These are phyloP conservation scores for Astyanax mexicanus DNA, from an alignment of 2,797 vertebrate genomes.

Conservation along the genomic window DNA sequence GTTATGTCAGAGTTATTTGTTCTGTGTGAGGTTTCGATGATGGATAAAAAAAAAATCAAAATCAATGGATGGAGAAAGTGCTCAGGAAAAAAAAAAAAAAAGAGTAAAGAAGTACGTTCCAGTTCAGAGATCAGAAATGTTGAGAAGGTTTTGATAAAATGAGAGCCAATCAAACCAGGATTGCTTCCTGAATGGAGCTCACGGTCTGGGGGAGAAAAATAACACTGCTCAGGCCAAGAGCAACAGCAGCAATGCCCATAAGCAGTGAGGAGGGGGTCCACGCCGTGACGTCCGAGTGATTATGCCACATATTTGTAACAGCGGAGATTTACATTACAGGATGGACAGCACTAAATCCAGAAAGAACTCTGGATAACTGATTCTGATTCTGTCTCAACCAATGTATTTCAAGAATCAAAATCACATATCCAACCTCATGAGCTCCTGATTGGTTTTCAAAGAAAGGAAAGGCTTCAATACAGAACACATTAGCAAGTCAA, in stretches of 20 bases:
- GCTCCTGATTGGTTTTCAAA: neutral
- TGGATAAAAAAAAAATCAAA: too few relatives aligned
- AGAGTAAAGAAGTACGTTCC: slow-evolving; percentile 24
- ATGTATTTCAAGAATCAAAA: slow-evolving; percentile 17
- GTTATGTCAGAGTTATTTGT: neutral
- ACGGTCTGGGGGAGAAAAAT: slow-evolving; percentile 55
- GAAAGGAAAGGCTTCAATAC: too few relatives aligned
- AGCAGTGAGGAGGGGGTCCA: slow-evolving; percentile 5
- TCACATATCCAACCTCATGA: too few relatives aligned
- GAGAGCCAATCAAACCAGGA: slow-evolving; percentile 65
- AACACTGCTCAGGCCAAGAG: slow-evolving; percentile 63
- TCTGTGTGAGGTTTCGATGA: slow-evolving; percentile 8
- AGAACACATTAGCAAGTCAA: too few relatives aligned
- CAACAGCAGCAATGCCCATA: slow-evolving; percentile 55
- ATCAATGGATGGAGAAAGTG: too few relatives aligned
- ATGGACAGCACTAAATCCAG: neutral
- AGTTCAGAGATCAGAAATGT: slow-evolving; percentile 55
- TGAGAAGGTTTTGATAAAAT: slow-evolving; percentile 55
- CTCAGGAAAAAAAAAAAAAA: neutral
- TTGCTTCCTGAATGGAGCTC: slow-evolving; percentile 65
- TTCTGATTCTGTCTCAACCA: slow-evolving; percentile 31
- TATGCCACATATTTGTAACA: neutral
- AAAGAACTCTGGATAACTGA: slow-evolving; percentile 22
- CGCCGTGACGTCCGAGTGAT: slow-evolving; percentile 8
- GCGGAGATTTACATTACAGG: slow-evolving; percentile 21